Percentiles rank a stretch among this genome's conserved stretches.
These are phyloP conservation scores for Carollia perspicillata DNA, from an alignment of 2,113 vertebrate species.

Conservation along the genomic window DNA sequence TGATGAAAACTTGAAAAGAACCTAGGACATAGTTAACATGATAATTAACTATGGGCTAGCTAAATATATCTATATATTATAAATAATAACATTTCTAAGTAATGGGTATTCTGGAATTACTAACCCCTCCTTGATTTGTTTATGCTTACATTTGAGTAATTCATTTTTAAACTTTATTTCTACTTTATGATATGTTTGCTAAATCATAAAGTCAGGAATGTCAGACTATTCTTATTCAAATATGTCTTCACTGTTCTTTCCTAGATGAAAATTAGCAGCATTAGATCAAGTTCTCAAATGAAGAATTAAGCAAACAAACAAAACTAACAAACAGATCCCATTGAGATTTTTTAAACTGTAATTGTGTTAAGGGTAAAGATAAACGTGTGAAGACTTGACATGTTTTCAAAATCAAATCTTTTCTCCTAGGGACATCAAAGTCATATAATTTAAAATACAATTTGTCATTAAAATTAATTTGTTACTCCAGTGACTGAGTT, in stretches of 20 bases:
- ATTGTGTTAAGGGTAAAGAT: not conserved
- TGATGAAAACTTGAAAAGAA: not conserved
- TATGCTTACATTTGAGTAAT: not conserved
- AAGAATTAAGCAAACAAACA: not conserved
- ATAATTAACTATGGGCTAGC: not conserved
- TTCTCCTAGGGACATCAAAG: not conserved
- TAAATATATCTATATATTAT: not conserved
- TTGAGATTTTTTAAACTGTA: not conserved
- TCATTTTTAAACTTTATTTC: not conserved
- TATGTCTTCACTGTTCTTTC: not conserved
- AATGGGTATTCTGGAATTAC: not conserved
- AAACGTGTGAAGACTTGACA: not conserved
- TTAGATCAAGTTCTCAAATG: not conserved
- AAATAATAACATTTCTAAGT: not conserved
- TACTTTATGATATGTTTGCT: not conserved
- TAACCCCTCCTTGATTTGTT: not conserved
- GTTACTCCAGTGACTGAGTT: conserved; percentile 20
- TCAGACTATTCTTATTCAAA: not conserved
- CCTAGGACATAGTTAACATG: not conserved
- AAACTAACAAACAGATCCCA: not conserved
- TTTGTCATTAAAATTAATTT: not conserved
- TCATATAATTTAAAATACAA: not conserved
- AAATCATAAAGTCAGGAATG: not conserved
- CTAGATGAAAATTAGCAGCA: not conserved
- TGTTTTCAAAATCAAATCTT: not conserved